Conservation (phyloP, 2,113 vertebrate genomes). For the Sapajus apella region DNA sequence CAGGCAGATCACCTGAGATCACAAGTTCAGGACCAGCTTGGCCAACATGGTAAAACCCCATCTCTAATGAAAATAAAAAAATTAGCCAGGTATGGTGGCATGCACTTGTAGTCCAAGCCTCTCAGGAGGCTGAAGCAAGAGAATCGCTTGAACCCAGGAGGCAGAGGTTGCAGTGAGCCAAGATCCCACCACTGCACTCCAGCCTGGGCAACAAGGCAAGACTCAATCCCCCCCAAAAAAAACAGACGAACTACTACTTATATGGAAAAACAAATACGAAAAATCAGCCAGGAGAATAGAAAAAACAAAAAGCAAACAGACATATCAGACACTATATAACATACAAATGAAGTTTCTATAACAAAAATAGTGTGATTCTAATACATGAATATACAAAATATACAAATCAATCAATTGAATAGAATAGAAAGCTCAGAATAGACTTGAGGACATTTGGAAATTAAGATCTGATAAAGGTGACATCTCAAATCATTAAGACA, state of each 20-base stretch:
- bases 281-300: not conserved
- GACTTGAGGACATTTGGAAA: not conserved
- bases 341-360: not conserved
- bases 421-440: not conserved
- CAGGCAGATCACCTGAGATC: not conserved
- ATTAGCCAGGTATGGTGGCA: not conserved
- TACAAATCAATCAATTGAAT: not conserved
- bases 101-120: not conserved
- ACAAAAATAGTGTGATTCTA: not conserved
- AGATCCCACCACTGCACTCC: too few species aligned
- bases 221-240: too few species aligned
- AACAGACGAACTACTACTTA: too few species aligned
- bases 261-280: not conserved
- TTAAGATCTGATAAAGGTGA: not conserved
- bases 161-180: too few species aligned
- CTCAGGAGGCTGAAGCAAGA: not conserved
- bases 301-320: not conserved
- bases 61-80: not conserved
- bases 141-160: not conserved
- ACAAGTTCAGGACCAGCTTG: not conserved
- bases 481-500: not conserved
- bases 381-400: not conserved
- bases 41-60: not conserved
- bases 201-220: too few species aligned
- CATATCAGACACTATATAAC: not conserved